Evolutionary conservation across 2,797 vertebrate species (phyloP).

Genomic region (Karalla daura): DNA sequence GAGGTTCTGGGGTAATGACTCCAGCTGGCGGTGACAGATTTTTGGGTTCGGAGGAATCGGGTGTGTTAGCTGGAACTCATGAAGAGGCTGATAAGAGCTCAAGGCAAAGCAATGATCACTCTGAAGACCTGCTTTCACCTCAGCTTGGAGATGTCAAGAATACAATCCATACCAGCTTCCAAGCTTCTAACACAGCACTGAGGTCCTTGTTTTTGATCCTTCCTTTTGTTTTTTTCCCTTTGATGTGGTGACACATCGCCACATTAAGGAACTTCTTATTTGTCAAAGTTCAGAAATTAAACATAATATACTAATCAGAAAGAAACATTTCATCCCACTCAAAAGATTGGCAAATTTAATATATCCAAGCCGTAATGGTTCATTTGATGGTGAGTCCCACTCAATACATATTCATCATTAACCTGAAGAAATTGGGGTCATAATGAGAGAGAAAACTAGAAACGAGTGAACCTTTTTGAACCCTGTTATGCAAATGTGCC

Average conservation of each 20-base stretch:
- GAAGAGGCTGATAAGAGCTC: conserved; percentile 54
- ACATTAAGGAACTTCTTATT: background rate
- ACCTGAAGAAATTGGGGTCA: conserved; percentile 35
- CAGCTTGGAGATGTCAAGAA: conserved; percentile 31
- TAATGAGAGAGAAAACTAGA: conserved; percentile 2
- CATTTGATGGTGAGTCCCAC: background rate
- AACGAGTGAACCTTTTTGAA: conserved; percentile 6
- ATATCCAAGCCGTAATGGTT: rapidly evolving
- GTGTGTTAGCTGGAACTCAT: conserved; percentile 47
- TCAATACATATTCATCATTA: conserved; percentile 21
- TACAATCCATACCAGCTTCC: conserved; percentile 9
- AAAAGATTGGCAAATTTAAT: background rate
- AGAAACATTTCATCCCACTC: background rate
- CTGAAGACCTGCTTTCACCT: conserved; percentile 32
- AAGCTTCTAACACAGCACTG: conserved; percentile 6
- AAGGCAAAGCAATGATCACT: conserved; percentile 57
- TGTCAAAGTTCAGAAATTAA: conserved; percentile 1
- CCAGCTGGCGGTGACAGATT: conserved; percentile 83
- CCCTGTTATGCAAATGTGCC: conserved; percentile 3
- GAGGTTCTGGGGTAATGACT: conserved; percentile 74
- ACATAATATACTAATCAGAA: background rate
- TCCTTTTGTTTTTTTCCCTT: too few species aligned
- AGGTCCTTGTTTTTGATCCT: conserved; percentile 20
- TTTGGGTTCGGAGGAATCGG: conserved; percentile 52
- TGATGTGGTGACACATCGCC: conserved; percentile 4